phyloP scores from a whole-genome alignment of 2,113 vertebrate species.

The Proterorhinus semilunaris region DNA sequence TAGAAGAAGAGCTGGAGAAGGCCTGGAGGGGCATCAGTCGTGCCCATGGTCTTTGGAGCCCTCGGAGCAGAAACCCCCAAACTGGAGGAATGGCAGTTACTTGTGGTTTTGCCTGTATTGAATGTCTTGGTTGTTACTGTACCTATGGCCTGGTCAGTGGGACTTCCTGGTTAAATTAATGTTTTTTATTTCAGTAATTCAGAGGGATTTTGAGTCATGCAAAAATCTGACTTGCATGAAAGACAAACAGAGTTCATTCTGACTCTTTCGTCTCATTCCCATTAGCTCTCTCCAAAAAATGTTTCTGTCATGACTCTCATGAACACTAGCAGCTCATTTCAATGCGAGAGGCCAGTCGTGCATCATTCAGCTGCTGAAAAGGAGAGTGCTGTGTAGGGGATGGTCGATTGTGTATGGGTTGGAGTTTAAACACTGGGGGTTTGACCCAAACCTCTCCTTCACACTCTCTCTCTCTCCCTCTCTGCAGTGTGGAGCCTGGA shows the following conservation, averaged over 20 bases:
- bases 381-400: constrained; percentile 24
- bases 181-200: neutral
- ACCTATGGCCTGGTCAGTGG: too few relatives aligned
- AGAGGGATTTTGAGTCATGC: too few relatives aligned
- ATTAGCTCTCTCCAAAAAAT: constrained; percentile 39
- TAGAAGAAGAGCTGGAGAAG: too few relatives aligned
- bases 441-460: constrained; percentile 60
- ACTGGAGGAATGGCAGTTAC: too few relatives aligned
- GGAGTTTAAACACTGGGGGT: constrained; percentile 60
- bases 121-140: too few relatives aligned
- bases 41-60: too few relatives aligned
- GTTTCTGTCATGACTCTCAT: constrained; percentile 57
- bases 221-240: neutral
- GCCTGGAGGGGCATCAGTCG: too few relatives aligned
- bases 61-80: too few relatives aligned
- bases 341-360: constrained; percentile 51
- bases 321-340: constrained; percentile 61
- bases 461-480: constrained; percentile 24
- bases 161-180: too few relatives aligned
- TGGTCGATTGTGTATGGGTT: constrained; percentile 63
- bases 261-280: constrained; percentile 49
- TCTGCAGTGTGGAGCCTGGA: constrained; percentile 18
- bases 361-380: constrained; percentile 58
- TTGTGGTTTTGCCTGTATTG: too few relatives aligned
- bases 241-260: constrained; percentile 13